Evolutionary conservation across 2,888 invertebrate species (phyloP).

Genomic region (Leistus spinibarbis): DNA sequence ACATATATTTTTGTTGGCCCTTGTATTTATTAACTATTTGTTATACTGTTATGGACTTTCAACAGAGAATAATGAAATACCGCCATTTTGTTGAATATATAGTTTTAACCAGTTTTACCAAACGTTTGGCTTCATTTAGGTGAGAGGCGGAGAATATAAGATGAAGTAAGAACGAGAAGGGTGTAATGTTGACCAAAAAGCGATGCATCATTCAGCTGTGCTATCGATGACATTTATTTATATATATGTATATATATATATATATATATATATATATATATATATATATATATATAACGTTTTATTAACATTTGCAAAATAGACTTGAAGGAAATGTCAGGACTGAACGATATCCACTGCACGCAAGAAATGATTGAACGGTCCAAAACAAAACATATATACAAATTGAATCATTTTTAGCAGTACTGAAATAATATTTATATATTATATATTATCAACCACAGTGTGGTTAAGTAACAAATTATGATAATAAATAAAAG

Average conservation of each 20-base stretch:
- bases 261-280: too few relatives aligned
- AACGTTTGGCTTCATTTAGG: background rate
- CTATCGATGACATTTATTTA: conserved; percentile 37
- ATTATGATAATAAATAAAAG: too few relatives aligned
- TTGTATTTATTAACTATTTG: background rate
- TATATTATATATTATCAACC: too few relatives aligned
- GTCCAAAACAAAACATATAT: too few relatives aligned
- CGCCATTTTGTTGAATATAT: background rate
- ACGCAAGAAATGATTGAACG: too few relatives aligned
- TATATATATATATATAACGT: too few relatives aligned
- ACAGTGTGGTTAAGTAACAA: too few relatives aligned
- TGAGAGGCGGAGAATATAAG: background rate
- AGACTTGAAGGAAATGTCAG: conserved; percentile 30
- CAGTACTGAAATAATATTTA: too few relatives aligned
- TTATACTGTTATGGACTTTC: background rate
- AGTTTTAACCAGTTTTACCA: background rate
- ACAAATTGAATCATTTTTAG: too few relatives aligned
- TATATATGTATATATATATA: too few relatives aligned
- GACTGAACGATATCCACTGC: background rate
- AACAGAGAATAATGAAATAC: background rate
- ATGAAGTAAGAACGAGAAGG: background rate
- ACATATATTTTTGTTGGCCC: background rate
- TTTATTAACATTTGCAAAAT: conserved; percentile 38
- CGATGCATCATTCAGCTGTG: conserved; percentile 29
- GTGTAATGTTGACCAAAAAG: conserved; percentile 1